A percentile compares a stretch with the other conserved stretches of the same genome.
phyloP scores from a whole-genome alignment of 2,113 vertebrate species.

The Crotalus helleri region DNA sequence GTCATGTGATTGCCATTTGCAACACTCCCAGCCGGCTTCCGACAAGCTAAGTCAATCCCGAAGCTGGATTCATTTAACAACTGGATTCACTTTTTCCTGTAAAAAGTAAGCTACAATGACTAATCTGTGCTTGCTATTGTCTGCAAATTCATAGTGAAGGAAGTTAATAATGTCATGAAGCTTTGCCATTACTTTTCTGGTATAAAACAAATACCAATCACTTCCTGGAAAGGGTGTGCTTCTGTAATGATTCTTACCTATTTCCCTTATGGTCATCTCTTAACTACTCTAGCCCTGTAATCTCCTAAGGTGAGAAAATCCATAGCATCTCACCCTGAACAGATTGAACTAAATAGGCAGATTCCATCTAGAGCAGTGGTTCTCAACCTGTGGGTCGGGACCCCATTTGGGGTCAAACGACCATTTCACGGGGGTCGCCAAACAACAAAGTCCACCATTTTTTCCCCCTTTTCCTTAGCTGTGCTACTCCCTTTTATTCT shows the following conservation, averaged over 20 bases:
- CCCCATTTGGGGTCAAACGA: no score
- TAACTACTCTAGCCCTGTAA: neutral
- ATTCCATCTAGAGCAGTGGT: neutral
- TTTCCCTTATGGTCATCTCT: neutral
- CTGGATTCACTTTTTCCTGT: neutral
- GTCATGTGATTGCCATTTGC: no score
- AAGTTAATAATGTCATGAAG: neutral
- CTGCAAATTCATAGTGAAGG: neutral
- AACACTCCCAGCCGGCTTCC: no score
- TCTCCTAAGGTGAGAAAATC: neutral
- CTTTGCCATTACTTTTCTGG: neutral
- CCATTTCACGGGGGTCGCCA: no score
- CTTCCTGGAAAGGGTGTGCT: neutral
- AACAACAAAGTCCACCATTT: no score
- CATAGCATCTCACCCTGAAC: neutral
- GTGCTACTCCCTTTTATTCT: no score
- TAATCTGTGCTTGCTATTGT: neutral
- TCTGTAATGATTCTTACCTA: neutral
- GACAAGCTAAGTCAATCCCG: no score
- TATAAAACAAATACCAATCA: neutral
- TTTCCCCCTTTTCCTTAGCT: no score
- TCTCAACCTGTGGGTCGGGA: no score
- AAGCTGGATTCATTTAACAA: no score
- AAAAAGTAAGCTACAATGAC: neutral
- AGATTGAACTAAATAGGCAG: neutral